These are phyloP conservation scores for Eidolon dupreanum DNA, from an alignment of 2,797 vertebrate genomes.

Conservation along the genomic window DNA sequence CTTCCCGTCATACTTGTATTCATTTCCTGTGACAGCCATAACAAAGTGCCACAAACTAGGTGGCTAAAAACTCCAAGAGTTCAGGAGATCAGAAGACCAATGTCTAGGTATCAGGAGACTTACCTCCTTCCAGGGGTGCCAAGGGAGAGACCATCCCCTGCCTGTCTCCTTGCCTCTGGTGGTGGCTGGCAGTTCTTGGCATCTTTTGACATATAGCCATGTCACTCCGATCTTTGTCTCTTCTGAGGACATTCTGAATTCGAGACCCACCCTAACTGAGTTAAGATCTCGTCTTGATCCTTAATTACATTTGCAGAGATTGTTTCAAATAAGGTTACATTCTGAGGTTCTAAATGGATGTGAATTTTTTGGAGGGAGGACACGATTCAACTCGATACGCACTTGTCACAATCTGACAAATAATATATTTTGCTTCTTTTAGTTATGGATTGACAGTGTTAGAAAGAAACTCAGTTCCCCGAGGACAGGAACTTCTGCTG, in stretches of 20 bases:
- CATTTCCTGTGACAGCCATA: not conserved
- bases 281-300: not conserved
- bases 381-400: not conserved
- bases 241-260: not conserved
- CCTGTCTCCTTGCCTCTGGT: not conserved
- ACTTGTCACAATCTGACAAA: not conserved
- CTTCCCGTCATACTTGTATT: not conserved
- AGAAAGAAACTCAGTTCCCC: not conserved
- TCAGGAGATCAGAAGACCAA: accelerated
- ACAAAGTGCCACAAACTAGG: not conserved
- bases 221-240: not conserved
- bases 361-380: not conserved
- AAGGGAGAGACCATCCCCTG: not conserved
- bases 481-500: not conserved
- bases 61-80: too few relatives aligned
- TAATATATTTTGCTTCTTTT: not conserved
- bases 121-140: not conserved
- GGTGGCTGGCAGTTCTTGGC: accelerated
- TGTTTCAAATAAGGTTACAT: not conserved
- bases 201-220: accelerated
- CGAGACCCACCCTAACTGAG: not conserved
- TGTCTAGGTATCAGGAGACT: not conserved
- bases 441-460: not conserved
- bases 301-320: not conserved
- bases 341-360: not conserved